These are phyloP conservation scores for Lutraria lutraria DNA, from an alignment of 2,888 invertebrate species.

Conservation along the genomic window DNA sequence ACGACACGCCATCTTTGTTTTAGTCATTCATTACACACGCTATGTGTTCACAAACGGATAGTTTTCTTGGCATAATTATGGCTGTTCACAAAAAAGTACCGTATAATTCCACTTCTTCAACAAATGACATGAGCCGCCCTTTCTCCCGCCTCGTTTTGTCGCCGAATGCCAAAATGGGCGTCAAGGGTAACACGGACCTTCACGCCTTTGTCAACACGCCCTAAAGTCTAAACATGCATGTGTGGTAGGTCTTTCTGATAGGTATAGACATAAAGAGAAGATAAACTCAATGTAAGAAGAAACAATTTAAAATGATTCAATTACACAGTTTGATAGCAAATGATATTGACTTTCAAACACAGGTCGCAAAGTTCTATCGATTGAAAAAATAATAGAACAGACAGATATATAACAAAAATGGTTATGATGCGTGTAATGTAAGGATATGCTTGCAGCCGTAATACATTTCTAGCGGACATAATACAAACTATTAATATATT, in stretches of 20 bases:
- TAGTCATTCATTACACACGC: slow-evolving; percentile 54
- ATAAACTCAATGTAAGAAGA: background rate
- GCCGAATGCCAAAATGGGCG: slow-evolving; percentile 29
- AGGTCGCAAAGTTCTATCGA: background rate
- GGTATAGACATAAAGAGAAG: background rate
- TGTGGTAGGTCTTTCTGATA: background rate
- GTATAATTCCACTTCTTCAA: slow-evolving; percentile 31
- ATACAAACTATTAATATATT: background rate
- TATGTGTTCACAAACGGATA: slow-evolving; percentile 43
- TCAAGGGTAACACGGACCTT: slow-evolving; percentile 6
- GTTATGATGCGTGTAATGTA: background rate
- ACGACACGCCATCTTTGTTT: slow-evolving; percentile 55
- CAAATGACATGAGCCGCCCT: slow-evolving; percentile 37
- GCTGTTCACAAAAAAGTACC: slow-evolving; percentile 30
- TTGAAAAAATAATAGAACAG: background rate
- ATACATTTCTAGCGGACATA: background rate
- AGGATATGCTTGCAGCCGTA: background rate
- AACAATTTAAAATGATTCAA: background rate
- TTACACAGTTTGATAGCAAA: background rate
- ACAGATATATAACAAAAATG: background rate
- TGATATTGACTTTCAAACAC: background rate
- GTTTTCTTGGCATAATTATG: slow-evolving; percentile 45
- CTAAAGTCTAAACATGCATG: background rate
- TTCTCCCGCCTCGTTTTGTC: slow-evolving; percentile 34
- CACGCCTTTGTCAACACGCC: slow-evolving; percentile 20